phyloP scores from a whole-genome alignment of 2,888 invertebrate species.

The Hydraecia micacea region DNA sequence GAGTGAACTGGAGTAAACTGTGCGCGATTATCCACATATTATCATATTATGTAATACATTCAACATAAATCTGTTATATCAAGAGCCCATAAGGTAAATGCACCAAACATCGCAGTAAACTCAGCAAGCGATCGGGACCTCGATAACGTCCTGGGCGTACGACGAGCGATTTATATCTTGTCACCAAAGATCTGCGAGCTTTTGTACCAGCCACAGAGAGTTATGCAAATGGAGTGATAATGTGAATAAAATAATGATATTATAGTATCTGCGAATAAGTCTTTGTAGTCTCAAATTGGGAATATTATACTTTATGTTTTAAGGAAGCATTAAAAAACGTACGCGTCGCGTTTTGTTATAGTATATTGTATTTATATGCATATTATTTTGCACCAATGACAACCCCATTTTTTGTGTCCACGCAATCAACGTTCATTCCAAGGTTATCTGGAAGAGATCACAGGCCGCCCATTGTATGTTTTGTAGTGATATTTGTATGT shows the following conservation, averaged over 20 bases:
- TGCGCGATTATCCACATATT: constrained; percentile 52
- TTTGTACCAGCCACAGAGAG: constrained; percentile 18
- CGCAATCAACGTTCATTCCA: too few species aligned
- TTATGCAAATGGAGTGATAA: constrained; percentile 24
- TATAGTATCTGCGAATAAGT: background rate
- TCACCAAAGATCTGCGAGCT: constrained; percentile 58
- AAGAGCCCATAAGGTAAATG: constrained; percentile 56
- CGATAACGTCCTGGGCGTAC: constrained; percentile 62
- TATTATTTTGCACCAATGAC: too few species aligned
- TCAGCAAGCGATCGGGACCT: constrained; percentile 64
- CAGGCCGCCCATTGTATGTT: too few species aligned
- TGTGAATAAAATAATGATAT: background rate
- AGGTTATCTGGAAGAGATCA: too few species aligned
- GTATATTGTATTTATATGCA: too few species aligned
- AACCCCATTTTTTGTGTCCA: too few species aligned
- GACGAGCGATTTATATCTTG: constrained; percentile 65
- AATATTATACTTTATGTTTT: background rate
- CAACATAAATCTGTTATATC: constrained; percentile 57
- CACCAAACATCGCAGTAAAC: constrained; percentile 66
- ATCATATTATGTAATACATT: constrained; percentile 54
- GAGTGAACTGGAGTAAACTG: constrained; percentile 50
- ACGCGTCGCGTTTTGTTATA: too few species aligned
- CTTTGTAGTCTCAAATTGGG: background rate
- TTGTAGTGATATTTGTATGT: too few species aligned
- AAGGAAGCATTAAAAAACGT: background rate